Percentiles rank a stretch among this genome's conserved stretches.
Conservation (phyloP, 2,113 vertebrate genomes). For the Clarias macrocephalus region DNA sequence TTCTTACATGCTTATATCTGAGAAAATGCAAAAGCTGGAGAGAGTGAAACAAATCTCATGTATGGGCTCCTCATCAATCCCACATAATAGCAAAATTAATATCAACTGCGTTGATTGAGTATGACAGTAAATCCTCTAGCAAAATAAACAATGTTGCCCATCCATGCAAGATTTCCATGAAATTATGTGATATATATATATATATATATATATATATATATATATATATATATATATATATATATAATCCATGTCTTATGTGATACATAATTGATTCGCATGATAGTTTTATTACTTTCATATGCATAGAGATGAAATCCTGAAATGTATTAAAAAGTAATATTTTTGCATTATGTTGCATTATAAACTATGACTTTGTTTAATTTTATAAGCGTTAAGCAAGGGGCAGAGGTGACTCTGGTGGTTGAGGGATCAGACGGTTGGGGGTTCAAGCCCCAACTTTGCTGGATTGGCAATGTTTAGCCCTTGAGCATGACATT, state of each 20-base stretch:
- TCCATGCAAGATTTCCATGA: neutral
- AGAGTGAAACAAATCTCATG: slow-evolving; percentile 10
- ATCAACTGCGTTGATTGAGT: neutral
- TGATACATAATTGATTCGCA: neutral
- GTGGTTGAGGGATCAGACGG: too few species aligned
- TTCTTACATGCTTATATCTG: slow-evolving; percentile 1
- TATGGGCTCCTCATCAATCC: slow-evolving; percentile 1
- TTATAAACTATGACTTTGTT: neutral
- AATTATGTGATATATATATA: neutral
- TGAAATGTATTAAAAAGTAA: neutral
- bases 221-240: too few species aligned
- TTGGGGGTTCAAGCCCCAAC: too few species aligned
- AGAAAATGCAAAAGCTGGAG: slow-evolving; percentile 6
- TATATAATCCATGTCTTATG: neutral
- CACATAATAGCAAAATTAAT: slow-evolving; percentile 28
- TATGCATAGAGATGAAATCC: neutral
- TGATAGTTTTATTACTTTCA: neutral
- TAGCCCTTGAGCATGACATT: too few species aligned
- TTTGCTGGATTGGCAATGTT: too few species aligned
- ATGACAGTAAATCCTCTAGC: slow-evolving; percentile 12
- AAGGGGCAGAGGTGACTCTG: too few species aligned
- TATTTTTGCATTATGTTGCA: neutral
- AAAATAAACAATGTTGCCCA: slow-evolving; percentile 4
- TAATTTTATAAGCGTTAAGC: neutral
- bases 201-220: too few species aligned